Conservation (phyloP, 2,113 vertebrate genomes). For the Passer domesticus region DNA sequence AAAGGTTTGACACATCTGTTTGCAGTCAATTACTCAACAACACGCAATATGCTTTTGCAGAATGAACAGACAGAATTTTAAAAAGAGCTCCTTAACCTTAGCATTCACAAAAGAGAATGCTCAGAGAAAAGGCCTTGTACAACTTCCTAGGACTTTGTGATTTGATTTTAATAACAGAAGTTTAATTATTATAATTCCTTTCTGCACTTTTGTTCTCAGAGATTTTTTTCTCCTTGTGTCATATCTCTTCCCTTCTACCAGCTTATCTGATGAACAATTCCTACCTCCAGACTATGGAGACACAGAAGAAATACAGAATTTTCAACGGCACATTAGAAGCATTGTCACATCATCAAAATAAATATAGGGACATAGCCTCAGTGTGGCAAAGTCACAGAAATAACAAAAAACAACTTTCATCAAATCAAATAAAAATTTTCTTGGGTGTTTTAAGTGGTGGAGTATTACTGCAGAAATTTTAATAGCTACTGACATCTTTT, state of each 20-base stretch:
- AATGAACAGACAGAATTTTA: neutral
- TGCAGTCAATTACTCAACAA: neutral
- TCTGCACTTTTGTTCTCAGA: neutral
- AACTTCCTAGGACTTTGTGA: neutral
- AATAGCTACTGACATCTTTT: neutral
- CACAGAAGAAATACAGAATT: neutral
- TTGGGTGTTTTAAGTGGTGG: neutral
- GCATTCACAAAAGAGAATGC: neutral
- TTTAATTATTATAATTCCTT: neutral
- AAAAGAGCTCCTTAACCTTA: neutral
- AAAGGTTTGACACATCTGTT: neutral
- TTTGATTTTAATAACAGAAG: neutral
- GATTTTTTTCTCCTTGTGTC: neutral
- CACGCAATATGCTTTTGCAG: neutral
- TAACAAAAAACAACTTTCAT: neutral
- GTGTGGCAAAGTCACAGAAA: neutral
- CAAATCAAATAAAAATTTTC: neutral
- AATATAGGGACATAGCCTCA: neutral
- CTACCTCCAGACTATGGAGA: neutral
- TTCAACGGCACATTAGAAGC: neutral
- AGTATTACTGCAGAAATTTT: neutral
- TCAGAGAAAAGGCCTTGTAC: neutral
- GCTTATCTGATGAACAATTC: neutral
- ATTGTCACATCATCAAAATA: neutral
- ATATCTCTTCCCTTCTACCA: neutral